A percentile compares a stretch with the other conserved stretches of the same genome.
These are phyloP conservation scores for Campylomormyrus numenius DNA, from an alignment of 2,113 vertebrate genomes.

Conservation along the genomic window DNA sequence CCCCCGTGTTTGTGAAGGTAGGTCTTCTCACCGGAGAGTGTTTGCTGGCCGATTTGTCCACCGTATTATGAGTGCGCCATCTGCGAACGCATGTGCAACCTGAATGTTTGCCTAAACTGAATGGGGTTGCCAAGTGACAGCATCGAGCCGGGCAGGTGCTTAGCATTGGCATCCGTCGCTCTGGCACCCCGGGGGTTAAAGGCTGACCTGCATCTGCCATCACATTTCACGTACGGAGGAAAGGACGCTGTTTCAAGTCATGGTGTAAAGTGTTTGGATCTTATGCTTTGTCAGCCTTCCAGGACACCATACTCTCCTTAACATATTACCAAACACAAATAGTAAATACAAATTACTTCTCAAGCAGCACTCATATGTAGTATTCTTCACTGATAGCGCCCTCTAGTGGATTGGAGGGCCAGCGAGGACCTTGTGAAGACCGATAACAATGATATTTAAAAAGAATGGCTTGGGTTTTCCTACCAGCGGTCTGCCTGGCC, in stretches of 20 bases:
- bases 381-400: not conserved
- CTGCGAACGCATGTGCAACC: slow-evolving; percentile 22
- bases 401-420: not conserved
- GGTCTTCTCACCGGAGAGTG: not conserved
- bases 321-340: not conserved
- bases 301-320: not conserved
- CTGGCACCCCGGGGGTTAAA: slow-evolving; percentile 52
- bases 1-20: not conserved
- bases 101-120: slow-evolving; percentile 55
- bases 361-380: not conserved
- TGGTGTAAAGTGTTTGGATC: not conserved
- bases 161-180: slow-evolving; percentile 34
- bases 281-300: not conserved
- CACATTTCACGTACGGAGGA: not conserved
- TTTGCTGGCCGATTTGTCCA: not conserved
- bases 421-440: not conserved
- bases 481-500: not conserved
- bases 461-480: not conserved
- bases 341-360: not conserved
- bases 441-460: not conserved
- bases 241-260: not conserved
- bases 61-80: not conserved
- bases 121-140: slow-evolving; percentile 52
- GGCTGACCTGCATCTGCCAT: slow-evolving; percentile 29
- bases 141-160: slow-evolving; percentile 47